These are phyloP conservation scores for Balanococcus diminutus DNA, from an alignment of 2,888 invertebrate genomes.

Conservation along the genomic window DNA sequence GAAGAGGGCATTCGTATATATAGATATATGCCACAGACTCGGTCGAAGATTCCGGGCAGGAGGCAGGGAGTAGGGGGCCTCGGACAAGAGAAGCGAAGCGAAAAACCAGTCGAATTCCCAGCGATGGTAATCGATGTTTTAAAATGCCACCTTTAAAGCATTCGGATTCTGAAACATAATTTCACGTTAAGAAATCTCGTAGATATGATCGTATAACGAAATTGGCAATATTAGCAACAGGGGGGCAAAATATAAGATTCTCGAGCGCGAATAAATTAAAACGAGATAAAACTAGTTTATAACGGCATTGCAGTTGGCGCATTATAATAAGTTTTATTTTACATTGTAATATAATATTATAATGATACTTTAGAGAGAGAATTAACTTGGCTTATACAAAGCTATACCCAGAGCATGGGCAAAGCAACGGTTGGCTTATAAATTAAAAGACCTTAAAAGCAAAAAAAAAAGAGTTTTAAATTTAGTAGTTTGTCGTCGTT, in stretches of 20 bases:
- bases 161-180: constrained; percentile 51
- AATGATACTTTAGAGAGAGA: constrained; percentile 38
- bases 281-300: constrained; percentile 54
- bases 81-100: background rate
- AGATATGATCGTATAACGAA: constrained; percentile 53
- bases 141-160: constrained; percentile 47
- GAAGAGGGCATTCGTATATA: too few species aligned
- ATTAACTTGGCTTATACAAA: constrained; percentile 41
- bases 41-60: background rate
- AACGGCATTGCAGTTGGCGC: constrained; percentile 54
- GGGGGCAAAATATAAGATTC: constrained; percentile 50
- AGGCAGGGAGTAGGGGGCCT: background rate
- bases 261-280: constrained; percentile 54
- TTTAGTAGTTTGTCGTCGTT: constrained; percentile 14
- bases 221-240: constrained; percentile 54
- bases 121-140: constrained; percentile 40
- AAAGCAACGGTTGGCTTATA: constrained; percentile 41
- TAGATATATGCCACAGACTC: too few species aligned
- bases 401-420: too few species aligned
- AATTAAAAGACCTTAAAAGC: constrained; percentile 12
- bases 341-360: constrained; percentile 55
- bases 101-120: constrained; percentile 42
- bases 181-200: constrained; percentile 53
- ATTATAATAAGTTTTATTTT: constrained; percentile 55
- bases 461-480: background rate